A percentile compares a stretch with the other conserved stretches of the same genome.
Conservation (phyloP, 1,140 invertebrate genomes). For the Nylanderia fulva region DNA sequence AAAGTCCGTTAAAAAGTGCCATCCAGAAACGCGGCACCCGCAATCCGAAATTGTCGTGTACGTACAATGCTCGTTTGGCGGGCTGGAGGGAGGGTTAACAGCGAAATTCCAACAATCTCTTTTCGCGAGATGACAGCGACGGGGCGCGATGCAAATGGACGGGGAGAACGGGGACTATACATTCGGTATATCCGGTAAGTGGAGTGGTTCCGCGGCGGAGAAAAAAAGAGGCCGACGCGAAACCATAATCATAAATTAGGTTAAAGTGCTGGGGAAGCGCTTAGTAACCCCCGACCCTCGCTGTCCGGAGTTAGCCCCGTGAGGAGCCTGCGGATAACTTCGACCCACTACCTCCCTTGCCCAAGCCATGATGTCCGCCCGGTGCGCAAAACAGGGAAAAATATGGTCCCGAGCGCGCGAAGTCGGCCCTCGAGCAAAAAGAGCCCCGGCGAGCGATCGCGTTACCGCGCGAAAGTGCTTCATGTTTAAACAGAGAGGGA, state of each 20-base stretch:
- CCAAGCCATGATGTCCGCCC: constrained; percentile 26
- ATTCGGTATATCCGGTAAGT: constrained; percentile 71
- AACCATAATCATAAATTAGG: constrained; percentile 83
- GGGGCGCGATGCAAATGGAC: constrained; percentile 68
- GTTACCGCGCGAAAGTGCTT: constrained; percentile 48
- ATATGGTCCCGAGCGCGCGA: constrained; percentile 62
- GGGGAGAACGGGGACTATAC: constrained; percentile 22
- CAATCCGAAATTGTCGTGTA: constrained; percentile 50
- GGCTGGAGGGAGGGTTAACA: constrained; percentile 59
- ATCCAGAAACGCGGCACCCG: constrained; percentile 5
- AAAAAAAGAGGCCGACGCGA: constrained; percentile 68
- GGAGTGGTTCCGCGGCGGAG: constrained; percentile 71
- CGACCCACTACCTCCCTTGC: constrained; percentile 18
- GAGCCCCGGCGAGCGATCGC: constrained; percentile 24
- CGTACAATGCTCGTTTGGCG: constrained; percentile 23
- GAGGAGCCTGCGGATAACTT: constrained; percentile 70
- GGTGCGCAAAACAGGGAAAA: constrained; percentile 68
- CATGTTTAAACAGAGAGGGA: constrained; percentile 32
- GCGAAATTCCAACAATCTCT: constrained; percentile 64
- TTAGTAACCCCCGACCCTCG: constrained; percentile 72
- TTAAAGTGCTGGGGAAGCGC: constrained; percentile 80
- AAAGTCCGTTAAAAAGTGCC: constrained; percentile 53
- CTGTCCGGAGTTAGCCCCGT: constrained; percentile 64
- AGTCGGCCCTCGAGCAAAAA: constrained; percentile 34
- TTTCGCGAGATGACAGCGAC: constrained; percentile 69